Evolutionary conservation across 2,888 invertebrate species (phyloP), one percentile per base, ranked within the genome.

Genomic region (Cacoxenus indagator): DNA sequence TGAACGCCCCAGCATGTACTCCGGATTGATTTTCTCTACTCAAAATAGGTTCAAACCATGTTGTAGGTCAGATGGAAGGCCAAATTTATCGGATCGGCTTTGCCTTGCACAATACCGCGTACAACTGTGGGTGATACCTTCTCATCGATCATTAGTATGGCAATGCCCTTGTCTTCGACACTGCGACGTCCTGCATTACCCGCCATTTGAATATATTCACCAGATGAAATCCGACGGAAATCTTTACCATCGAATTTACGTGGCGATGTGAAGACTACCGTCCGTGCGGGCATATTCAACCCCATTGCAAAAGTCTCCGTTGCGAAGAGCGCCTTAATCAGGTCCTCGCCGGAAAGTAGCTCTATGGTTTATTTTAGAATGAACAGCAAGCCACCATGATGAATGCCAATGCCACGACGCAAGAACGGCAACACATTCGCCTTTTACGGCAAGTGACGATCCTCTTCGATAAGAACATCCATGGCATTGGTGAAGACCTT

Each of bases 301-400:
- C 99, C 99, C 99, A 99, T 99, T 19, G 99, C 97, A 90, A 99
- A 99, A 0, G 99, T n/a, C n/a, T n/a, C n/a, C n/a, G n/a, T n/a
- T n/a, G n/a, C n/a, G n/a, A n/a, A n/a, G n/a, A n/a, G n/a, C n/a
- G n/a, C n/a, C n/a, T n/a, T n/a, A n/a, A 99, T 94, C 67, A 99
- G 91, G 1, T 99, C 99, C 88, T 99, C 96, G 0, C 97, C 96
- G 85, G 99, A 99, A 37, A 99, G 90, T 82, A 99, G 99, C 89
- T 99, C 99, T 67, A 99, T 97, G 0, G 98, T 98, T 90, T 99
- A 99, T 87, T 99, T 99, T 57, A 99, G 89, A 78, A 99, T 95
- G 0, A 99, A 99, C 84, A 99, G 90, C 48, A 99, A 89, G 64
- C 95, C 96, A 24, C 96, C 96, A 80, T 99, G 99, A 92, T 99